Conservation (phyloP, 2,797 vertebrate species). For the Carapus acus region DNA sequence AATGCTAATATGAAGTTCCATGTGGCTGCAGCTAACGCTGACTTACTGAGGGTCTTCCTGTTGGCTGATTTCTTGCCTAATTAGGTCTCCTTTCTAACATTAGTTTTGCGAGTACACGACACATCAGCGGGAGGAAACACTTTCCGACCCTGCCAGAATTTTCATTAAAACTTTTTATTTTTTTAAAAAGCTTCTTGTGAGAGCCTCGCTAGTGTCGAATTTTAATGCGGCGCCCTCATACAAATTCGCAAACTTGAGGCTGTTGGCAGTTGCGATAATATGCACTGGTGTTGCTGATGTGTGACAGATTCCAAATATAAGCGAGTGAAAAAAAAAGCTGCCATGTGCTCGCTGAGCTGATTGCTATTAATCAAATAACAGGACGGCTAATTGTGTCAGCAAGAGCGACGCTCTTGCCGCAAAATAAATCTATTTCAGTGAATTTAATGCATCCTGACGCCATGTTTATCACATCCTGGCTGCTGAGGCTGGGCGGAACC, state of each 20-base stretch:
- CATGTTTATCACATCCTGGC: slow-evolving; percentile 13
- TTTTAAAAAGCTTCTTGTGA: no score
- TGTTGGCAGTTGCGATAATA: slow-evolving; percentile 43
- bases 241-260: slow-evolving; percentile 47
- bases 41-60: slow-evolving; percentile 44
- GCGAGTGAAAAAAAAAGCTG: no score
- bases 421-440: not conserved
- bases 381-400: not conserved
- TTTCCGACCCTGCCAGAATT: slow-evolving; percentile 10
- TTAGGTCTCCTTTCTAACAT: slow-evolving; percentile 35
- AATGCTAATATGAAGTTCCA: slow-evolving; percentile 38
- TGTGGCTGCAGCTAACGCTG: slow-evolving; percentile 38
- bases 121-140: slow-evolving; percentile 27
- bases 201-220: no score
- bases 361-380: not conserved
- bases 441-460: slow-evolving; percentile 16
- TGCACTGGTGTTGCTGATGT: slow-evolving; percentile 44
- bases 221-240: no score
- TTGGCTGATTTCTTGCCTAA: slow-evolving; percentile 52
- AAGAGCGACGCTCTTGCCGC: not conserved
- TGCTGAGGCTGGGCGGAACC: no score
- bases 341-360: slow-evolving; percentile 23
- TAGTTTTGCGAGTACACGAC: slow-evolving; percentile 17
- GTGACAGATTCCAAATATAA: slow-evolving; percentile 23
- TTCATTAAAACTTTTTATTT: no score